Conservation (phyloP, 2,888 invertebrate species). For the Amaurobius ferox region DNA sequence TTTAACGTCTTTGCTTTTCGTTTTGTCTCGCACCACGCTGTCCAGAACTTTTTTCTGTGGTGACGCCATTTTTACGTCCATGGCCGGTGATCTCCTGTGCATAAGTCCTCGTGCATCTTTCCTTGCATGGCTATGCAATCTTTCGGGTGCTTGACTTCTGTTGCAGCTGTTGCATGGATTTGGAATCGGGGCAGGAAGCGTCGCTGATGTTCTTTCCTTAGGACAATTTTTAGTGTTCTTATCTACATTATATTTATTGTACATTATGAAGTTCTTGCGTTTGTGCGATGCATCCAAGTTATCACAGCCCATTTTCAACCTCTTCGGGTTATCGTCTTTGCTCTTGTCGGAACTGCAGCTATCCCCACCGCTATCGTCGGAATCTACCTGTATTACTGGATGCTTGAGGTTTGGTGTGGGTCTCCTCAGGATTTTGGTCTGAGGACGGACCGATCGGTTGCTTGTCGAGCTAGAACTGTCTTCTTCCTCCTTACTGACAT, state of each 20-base stretch:
- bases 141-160: conserved; percentile 66
- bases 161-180: conserved; percentile 69
- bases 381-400: conserved; percentile 71
- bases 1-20: conserved; percentile 13
- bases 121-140: conserved; percentile 67
- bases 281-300: neutral
- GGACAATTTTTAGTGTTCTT: conserved; percentile 43
- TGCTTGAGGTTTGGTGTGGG: conserved; percentile 73
- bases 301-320: conserved; percentile 45
- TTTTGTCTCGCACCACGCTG: neutral
- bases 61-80: conserved; percentile 46
- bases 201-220: conserved; percentile 46
- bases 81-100: conserved; percentile 40
- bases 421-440: conserved; percentile 72
- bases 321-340: conserved; percentile 64
- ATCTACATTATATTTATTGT: conserved; percentile 68
- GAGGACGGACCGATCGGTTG: conserved; percentile 62
- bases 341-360: conserved; percentile 44
- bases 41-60: conserved; percentile 41
- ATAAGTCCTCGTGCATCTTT: conserved; percentile 60
- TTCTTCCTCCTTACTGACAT: neutral
- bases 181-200: conserved; percentile 2
- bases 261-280: conserved; percentile 66
- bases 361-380: conserved; percentile 58
- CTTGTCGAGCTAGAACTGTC: conserved; percentile 42